Conservation (phyloP, 2,888 invertebrate genomes). For the Sarcophaga variegata region DNA sequence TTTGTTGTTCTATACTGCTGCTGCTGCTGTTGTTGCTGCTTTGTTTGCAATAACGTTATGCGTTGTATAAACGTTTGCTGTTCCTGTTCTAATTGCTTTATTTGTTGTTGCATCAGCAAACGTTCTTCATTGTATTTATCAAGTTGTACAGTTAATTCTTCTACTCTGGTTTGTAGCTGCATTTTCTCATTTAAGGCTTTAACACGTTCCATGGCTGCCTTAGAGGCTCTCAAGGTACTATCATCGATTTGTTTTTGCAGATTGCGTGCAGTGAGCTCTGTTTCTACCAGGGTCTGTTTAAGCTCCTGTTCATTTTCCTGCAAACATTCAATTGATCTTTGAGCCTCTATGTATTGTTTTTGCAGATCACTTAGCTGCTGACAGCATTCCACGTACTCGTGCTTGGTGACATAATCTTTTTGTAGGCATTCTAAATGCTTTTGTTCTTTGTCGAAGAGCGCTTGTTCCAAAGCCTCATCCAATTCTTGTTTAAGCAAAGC, state of each 20-base stretch:
- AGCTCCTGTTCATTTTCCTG: constrained; percentile 82
- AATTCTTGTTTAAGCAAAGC: constrained; percentile 73
- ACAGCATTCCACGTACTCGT: constrained; percentile 83
- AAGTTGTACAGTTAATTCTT: constrained; percentile 74
- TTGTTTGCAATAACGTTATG: constrained; percentile 66
- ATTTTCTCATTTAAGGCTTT: constrained; percentile 88
- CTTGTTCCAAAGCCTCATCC: constrained; percentile 71
- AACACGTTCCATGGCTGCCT: constrained; percentile 88
- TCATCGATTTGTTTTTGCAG: constrained; percentile 88
- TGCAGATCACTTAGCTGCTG: constrained; percentile 82
- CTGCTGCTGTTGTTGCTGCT: constrained; percentile 73
- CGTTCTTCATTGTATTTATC: constrained; percentile 75
- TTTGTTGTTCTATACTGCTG: constrained; percentile 57
- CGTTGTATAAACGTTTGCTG: constrained; percentile 74
- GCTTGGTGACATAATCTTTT: constrained; percentile 84
- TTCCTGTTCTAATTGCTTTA: constrained; percentile 72
- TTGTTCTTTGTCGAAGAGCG: constrained; percentile 74
- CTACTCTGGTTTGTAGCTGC: constrained; percentile 83
- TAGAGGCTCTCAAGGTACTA: constrained; percentile 88
- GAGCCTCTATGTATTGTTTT: constrained; percentile 81
- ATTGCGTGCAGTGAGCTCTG: constrained; percentile 83
- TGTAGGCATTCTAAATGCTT: constrained; percentile 83
- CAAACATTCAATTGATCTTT: constrained; percentile 79
- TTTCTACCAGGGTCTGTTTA: constrained; percentile 78
- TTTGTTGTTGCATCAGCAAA: constrained; percentile 74